A percentile compares a stretch with the other conserved stretches of the same genome.
These are phyloP conservation scores for Magallana gigas DNA, from an alignment of 1,140 invertebrate species.

Conservation along the genomic window DNA sequence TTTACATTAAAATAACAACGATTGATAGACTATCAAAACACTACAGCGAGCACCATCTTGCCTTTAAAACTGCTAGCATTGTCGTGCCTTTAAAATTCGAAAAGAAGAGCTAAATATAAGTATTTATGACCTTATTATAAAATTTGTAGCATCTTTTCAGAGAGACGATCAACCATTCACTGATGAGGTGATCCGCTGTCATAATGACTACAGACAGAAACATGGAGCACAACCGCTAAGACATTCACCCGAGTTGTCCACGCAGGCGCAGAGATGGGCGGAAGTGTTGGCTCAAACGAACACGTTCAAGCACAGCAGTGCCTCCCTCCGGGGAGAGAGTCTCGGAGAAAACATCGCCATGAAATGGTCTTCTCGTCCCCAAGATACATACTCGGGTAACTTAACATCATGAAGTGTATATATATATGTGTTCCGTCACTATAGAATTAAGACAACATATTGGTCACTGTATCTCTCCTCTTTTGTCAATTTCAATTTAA, in stretches of 20 bases:
- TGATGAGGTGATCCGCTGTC: conserved; percentile 81
- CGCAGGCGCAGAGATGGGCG: conserved; percentile 91
- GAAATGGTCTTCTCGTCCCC: conserved; percentile 68
- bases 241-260: conserved; percentile 84
- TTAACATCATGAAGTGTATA: too few species aligned
- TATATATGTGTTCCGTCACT: not conserved
- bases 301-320: conserved; percentile 85
- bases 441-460: too few species aligned
- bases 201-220: conserved; percentile 88
- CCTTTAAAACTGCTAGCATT: too few species aligned
- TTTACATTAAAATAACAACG: too few species aligned
- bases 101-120: too few species aligned
- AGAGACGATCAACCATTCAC: conserved; percentile 65
- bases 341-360: conserved; percentile 78
- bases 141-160: not conserved
- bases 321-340: conserved; percentile 64
- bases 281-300: conserved; percentile 85
- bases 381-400: conserved; percentile 64
- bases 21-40: too few species aligned
- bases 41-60: too few species aligned
- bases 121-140: too few species aligned
- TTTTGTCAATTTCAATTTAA: too few species aligned
- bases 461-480: too few species aligned
- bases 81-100: too few species aligned
- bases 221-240: conserved; percentile 85